These are phyloP conservation scores for Poecilia velifera DNA, from an alignment of 2,797 vertebrate species.

Conservation along the genomic window DNA sequence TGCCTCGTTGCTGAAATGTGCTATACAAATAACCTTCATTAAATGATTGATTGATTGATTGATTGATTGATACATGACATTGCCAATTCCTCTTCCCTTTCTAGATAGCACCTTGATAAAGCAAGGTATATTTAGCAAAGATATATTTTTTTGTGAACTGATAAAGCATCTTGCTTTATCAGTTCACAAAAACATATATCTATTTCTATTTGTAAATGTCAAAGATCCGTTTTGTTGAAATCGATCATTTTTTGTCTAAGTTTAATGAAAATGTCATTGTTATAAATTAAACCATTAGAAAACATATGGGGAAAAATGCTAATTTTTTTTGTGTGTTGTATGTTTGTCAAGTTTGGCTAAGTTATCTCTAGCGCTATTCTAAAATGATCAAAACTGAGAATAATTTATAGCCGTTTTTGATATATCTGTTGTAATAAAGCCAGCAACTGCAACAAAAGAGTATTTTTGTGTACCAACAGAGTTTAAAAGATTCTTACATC, in stretches of 20 bases:
- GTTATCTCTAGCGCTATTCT: neutral
- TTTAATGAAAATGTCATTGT: neutral
- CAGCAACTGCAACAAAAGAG: conserved; percentile 25
- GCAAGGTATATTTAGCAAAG: neutral
- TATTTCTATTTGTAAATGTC: neutral
- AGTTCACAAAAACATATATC: neutral
- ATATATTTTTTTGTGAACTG: too few relatives aligned
- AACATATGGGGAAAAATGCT: too few relatives aligned
- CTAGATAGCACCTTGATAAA: neutral
- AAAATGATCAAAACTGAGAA: neutral
- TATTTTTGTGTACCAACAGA: conserved; percentile 20
- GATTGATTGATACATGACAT: too few relatives aligned
- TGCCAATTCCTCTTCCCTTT: neutral
- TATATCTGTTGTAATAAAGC: conserved; percentile 2
- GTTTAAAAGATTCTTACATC: conserved; percentile 31
- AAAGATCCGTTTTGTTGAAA: neutral
- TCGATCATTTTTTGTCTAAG: neutral
- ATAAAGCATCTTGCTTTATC: neutral
- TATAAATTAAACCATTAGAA: neutral
- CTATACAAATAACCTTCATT: too few relatives aligned
- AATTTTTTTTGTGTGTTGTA: neutral
- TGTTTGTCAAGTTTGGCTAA: neutral
- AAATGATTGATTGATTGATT: too few relatives aligned
- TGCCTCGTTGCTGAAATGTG: too few relatives aligned
- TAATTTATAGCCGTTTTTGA: conserved; percentile 11